phyloP scores from a whole-genome alignment of 2,113 vertebrate genomes.

The Misgurnus anguillicaudatus region DNA sequence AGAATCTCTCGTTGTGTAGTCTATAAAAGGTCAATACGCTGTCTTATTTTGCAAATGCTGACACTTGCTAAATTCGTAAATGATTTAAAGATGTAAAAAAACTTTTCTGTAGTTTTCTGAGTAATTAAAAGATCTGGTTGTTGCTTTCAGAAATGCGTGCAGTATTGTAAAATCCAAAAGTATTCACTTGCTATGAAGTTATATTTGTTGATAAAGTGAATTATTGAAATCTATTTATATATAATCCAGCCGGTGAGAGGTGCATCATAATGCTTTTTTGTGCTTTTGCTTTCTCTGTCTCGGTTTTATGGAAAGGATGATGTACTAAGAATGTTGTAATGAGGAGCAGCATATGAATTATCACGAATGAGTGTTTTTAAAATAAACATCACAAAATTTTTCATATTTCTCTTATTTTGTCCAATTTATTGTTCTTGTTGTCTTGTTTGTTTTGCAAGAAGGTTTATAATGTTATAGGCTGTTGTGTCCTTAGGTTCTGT shows the following conservation, averaged over 20 bases:
- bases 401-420: background rate
- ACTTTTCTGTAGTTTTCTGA: no score
- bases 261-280: background rate
- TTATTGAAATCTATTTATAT: background rate
- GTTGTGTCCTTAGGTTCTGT: background rate
- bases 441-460: background rate
- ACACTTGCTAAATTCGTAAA: no score
- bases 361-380: background rate
- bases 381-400: background rate
- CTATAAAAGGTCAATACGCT: no score
- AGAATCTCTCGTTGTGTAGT: no score
- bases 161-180: background rate
- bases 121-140: no score
- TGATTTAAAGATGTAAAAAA: no score
- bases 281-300: background rate
- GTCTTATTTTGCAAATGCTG: no score
- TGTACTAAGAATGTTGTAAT: background rate
- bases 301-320: background rate
- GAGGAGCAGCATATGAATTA: background rate
- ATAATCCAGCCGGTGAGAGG: background rate
- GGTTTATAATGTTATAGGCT: background rate
- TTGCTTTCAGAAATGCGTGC: no score
- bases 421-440: background rate
- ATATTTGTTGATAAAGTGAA: background rate
- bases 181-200: constrained; percentile 1